A percentile compares a stretch with the other conserved stretches of the same genome.
These are phyloP conservation scores for Podarcis raffonei DNA, from an alignment of 2,113 vertebrate species.

Conservation along the genomic window DNA sequence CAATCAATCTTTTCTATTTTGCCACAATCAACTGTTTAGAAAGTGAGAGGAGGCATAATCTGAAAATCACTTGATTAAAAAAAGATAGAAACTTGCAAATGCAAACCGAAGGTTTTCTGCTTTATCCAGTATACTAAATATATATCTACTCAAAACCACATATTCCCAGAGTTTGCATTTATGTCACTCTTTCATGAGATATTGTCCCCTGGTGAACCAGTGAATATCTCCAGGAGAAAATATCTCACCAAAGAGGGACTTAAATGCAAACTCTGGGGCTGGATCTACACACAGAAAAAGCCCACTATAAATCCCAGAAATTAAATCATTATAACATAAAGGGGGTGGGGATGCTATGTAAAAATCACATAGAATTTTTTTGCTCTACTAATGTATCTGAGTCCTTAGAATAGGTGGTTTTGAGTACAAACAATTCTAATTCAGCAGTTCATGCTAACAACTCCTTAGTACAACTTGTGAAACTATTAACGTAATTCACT, in stretches of 20 bases:
- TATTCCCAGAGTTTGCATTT: too few species aligned
- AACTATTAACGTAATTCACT: neutral
- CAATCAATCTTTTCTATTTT: neutral
- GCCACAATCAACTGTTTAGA: slow-evolving; percentile 54
- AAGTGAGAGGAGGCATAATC: slow-evolving; percentile 45
- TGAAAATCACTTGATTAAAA: slow-evolving; percentile 50
- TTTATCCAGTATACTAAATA: slow-evolving; percentile 33
- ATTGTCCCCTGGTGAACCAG: neutral
- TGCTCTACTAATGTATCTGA: too few species aligned
- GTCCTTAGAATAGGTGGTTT: too few species aligned
- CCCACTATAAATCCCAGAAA: too few species aligned
- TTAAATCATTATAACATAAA: too few species aligned
- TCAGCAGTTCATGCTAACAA: neutral
- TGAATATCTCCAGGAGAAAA: slow-evolving; percentile 3
- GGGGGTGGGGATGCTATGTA: too few species aligned
- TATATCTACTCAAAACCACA: too few species aligned
- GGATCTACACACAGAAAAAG: too few species aligned
- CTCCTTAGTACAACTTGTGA: neutral
- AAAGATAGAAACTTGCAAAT: slow-evolving; percentile 43
- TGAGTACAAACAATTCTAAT: neutral
- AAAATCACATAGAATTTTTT: too few species aligned
- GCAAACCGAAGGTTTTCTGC: slow-evolving; percentile 25
- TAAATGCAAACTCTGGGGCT: neutral
- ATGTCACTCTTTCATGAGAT: too few species aligned
- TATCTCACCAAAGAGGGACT: neutral